Percentiles rank a stretch among this genome's conserved stretches.
phyloP scores from a whole-genome alignment of 1,140 invertebrate species.

The Sitophilus oryzae region DNA sequence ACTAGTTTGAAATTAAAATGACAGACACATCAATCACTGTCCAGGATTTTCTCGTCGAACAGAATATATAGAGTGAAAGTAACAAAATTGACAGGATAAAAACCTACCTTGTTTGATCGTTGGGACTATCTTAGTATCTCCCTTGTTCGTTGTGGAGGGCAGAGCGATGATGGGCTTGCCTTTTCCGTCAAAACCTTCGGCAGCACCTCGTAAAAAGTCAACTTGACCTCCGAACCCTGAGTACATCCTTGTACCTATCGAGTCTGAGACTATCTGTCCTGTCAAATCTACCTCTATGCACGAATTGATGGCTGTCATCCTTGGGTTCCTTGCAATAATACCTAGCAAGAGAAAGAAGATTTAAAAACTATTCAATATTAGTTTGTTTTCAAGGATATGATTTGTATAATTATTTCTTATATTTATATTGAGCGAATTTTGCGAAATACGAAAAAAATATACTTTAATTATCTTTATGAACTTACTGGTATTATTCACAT shows the following conservation, averaged over 20 bases:
- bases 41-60: too few species aligned
- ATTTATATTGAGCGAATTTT: too few species aligned
- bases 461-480: conserved; percentile 15
- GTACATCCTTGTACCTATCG: conserved; percentile 87
- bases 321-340: conserved; percentile 76
- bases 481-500: conserved; percentile 42
- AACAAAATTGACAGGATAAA: too few species aligned
- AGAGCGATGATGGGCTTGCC: conserved; percentile 94
- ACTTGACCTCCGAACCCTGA: conserved; percentile 92
- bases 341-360: too few species aligned
- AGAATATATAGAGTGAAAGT: too few species aligned
- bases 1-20: too few species aligned
- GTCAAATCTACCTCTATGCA: conserved; percentile 96
- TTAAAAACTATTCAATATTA: too few species aligned
- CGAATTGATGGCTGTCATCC: conserved; percentile 94
- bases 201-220: conserved; percentile 93
- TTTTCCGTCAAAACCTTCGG: conserved; percentile 76
- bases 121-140: conserved; percentile 85
- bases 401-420: too few species aligned
- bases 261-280: conserved; percentile 87
- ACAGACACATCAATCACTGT: too few species aligned
- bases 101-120: conserved; percentile 70
- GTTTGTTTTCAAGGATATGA: too few species aligned
- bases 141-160: conserved; percentile 76
- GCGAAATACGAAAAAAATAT: too few species aligned